phyloP scores from a whole-genome alignment of 2,888 invertebrate genomes.

The Synergus itoensis region DNA sequence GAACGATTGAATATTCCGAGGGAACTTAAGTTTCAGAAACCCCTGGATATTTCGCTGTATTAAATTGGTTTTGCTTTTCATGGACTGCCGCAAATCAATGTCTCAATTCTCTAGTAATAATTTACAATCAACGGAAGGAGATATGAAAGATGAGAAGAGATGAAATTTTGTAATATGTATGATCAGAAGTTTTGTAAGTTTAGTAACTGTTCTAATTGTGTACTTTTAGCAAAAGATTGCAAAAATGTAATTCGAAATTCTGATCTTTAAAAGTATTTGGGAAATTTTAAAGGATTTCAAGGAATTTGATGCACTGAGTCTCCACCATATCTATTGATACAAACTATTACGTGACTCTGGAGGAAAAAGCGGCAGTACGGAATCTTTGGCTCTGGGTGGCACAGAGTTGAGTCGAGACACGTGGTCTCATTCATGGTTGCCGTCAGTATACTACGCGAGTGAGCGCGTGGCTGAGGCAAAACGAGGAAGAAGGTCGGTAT shows the following conservation, averaged over 20 bases:
- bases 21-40: slow-evolving; percentile 40
- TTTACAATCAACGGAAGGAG: neutral
- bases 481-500: slow-evolving; percentile 53
- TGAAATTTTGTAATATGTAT: neutral
- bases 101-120: slow-evolving; percentile 16
- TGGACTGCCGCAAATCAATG: slow-evolving; percentile 7
- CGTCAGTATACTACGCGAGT: slow-evolving; percentile 60
- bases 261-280: no score
- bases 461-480: slow-evolving; percentile 56
- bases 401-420: slow-evolving; percentile 63
- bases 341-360: neutral
- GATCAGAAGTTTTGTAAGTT: neutral
- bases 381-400: slow-evolving; percentile 61
- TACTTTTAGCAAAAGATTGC: no score
- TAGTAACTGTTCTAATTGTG: neutral
- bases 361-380: slow-evolving; percentile 40
- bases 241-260: no score
- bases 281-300: no score
- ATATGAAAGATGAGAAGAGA: neutral
- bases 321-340: neutral
- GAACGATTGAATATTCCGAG: slow-evolving; percentile 53
- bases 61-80: slow-evolving; percentile 32
- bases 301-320: no score
- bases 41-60: slow-evolving; percentile 7
- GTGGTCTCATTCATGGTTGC: slow-evolving; percentile 72